These are phyloP conservation scores for Acanthacorydalis orientalis DNA, from an alignment of 2,888 invertebrate genomes.

Conservation along the genomic window DNA sequence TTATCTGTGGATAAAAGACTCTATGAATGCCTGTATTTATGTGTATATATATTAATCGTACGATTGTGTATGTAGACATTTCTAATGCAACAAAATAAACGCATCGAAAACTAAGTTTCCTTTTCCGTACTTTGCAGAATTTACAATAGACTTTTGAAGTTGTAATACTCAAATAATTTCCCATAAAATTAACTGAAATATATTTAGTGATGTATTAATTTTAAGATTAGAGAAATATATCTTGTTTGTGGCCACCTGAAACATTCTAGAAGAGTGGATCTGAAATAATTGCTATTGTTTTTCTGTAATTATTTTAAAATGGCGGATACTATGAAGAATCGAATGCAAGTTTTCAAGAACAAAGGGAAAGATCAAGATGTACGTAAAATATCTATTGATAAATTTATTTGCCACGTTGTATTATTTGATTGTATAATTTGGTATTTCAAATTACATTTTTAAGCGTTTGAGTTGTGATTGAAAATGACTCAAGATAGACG, in stretches of 20 bases:
- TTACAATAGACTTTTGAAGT: not conserved
- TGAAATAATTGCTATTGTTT: not conserved
- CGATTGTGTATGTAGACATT: not conserved
- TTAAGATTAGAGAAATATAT: not conserved
- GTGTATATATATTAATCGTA: too few relatives aligned
- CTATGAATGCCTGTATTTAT: not conserved
- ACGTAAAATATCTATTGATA: constrained; percentile 30
- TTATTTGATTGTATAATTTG: not conserved
- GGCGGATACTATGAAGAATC: constrained; percentile 68
- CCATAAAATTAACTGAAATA: not conserved
- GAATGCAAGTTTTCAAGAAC: constrained; percentile 93
- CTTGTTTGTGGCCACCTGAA: not conserved
- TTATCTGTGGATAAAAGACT: too few relatives aligned
- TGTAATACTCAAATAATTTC: not conserved
- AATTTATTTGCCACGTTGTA: too few relatives aligned
- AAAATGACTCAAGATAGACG: too few relatives aligned
- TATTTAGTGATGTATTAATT: not conserved
- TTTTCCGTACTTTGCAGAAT: not conserved
- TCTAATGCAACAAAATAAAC: not conserved
- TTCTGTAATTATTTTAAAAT: constrained; percentile 35
- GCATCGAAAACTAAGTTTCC: not conserved
- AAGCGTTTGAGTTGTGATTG: too few relatives aligned
- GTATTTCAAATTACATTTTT: not conserved
- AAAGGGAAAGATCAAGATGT: constrained; percentile 99
- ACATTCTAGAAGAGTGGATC: not conserved